A percentile compares a stretch with the other conserved stretches of the same genome.
phyloP scores from a whole-genome alignment of 2,113 vertebrate genomes.

The Plecotus auritus region DNA sequence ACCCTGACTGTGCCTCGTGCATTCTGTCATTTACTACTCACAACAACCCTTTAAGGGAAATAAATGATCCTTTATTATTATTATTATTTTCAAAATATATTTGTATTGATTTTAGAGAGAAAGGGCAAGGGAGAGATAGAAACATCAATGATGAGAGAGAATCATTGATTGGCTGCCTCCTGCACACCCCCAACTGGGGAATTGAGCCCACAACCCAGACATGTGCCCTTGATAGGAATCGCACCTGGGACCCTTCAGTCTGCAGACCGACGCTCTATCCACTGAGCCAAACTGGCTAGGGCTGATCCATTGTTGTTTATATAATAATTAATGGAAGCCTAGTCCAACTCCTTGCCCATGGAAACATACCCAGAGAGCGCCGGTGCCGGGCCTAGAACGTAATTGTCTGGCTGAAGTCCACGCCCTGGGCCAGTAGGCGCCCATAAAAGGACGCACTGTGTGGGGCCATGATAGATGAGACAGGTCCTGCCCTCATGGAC shows the following conservation, averaged over 20 bases:
- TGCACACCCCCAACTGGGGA: too few species aligned
- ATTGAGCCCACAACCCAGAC: too few species aligned
- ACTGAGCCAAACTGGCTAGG: too few species aligned
- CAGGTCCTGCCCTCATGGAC: neutral
- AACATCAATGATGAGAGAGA: too few species aligned
- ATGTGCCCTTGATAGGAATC: too few species aligned
- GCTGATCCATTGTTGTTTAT: neutral
- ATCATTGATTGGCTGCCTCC: too few species aligned
- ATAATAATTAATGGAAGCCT: neutral
- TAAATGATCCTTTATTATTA: neutral
- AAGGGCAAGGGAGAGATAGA: too few species aligned
- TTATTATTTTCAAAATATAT: too few species aligned
- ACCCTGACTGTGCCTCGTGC: neutral
- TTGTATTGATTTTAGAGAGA: too few species aligned
- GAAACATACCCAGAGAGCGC: neutral
- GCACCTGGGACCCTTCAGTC: too few species aligned
- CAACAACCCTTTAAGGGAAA: neutral
- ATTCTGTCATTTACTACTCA: neutral
- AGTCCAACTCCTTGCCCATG: neutral
- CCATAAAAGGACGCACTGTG: neutral
- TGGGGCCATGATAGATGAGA: rapidly evolving
- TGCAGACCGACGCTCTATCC: too few species aligned
- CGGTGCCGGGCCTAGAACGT: neutral
- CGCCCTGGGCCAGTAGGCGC: rapidly evolving
- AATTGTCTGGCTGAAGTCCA: too few species aligned